Percentiles rank a stretch among this genome's conserved stretches.
These are phyloP conservation scores for Pelodytes ibericus DNA, from an alignment of 2,797 vertebrate species.

Conservation along the genomic window DNA sequence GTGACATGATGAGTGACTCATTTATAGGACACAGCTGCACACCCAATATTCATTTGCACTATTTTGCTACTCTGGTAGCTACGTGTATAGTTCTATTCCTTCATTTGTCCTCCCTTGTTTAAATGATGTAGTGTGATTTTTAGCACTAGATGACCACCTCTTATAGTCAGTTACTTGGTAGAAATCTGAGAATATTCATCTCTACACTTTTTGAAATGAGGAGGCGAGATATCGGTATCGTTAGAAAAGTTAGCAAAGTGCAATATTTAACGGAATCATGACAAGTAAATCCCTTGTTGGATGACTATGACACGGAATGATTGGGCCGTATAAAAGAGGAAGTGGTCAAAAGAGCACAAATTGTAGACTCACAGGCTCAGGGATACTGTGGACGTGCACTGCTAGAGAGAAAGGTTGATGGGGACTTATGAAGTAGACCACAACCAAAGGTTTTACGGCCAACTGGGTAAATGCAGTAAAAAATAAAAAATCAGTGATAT, in stretches of 20 bases:
- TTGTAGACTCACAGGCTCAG: not conserved
- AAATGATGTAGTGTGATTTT: not conserved
- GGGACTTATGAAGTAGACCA: too few relatives aligned
- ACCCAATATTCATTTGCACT: conserved; percentile 25
- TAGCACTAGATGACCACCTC: not conserved
- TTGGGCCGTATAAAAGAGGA: not conserved
- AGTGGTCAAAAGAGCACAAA: not conserved
- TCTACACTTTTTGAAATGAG: not conserved
- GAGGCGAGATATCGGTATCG: not conserved
- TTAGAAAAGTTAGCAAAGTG: not conserved
- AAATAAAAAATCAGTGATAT: too few relatives aligned
- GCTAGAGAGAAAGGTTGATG: not conserved
- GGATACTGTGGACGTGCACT: not conserved
- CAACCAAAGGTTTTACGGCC: too few relatives aligned
- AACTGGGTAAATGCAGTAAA: too few relatives aligned
- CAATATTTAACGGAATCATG: too few relatives aligned
- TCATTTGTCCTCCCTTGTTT: not conserved
- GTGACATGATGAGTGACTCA: conserved; percentile 84
- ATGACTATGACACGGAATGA: not conserved
- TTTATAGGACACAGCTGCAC: not conserved
- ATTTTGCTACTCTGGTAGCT: not conserved
- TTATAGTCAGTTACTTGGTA: not conserved
- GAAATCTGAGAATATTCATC: not conserved
- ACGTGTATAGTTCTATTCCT: not conserved
- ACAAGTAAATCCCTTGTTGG: not conserved